A percentile compares a stretch with the other conserved stretches of the same genome.
Evolutionary conservation across 2,797 vertebrate species (phyloP).

Genomic region (Phalanger gymnotis): DNA sequence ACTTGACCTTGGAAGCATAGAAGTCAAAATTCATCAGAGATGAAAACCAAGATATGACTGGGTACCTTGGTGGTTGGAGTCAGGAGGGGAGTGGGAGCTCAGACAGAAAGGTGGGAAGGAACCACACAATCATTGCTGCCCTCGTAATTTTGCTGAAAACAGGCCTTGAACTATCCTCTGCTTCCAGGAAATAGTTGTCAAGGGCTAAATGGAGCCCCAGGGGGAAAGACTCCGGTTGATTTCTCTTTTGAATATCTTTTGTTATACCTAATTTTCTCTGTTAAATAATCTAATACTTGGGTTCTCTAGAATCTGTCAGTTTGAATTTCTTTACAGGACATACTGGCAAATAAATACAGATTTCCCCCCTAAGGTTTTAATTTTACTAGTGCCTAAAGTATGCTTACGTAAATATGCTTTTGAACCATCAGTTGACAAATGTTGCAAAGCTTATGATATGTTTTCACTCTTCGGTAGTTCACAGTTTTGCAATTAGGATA

Average conservation of each 20-base stretch:
- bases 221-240: not conserved
- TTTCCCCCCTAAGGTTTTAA: not conserved
- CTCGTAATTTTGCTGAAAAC: not conserved
- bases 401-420: constrained; percentile 34
- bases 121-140: not conserved
- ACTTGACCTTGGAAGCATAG: not conserved
- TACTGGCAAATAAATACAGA: not conserved
- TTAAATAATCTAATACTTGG: not conserved
- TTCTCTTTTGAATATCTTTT: not conserved
- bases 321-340: constrained; percentile 29
- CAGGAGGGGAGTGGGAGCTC: not conserved
- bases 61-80: not conserved
- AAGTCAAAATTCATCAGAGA: not conserved
- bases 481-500: not conserved
- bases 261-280: not conserved
- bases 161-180: not conserved
- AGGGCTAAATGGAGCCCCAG: not conserved
- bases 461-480: not conserved
- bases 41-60: not conserved
- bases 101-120: not conserved
- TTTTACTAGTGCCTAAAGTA: constrained; percentile 22
- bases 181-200: not conserved
- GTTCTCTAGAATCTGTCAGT: not conserved
- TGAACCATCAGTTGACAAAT: not conserved
- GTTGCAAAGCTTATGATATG: not conserved